Conservation (phyloP, 2,113 vertebrate genomes). For the Epinephelus cyanopodus region DNA sequence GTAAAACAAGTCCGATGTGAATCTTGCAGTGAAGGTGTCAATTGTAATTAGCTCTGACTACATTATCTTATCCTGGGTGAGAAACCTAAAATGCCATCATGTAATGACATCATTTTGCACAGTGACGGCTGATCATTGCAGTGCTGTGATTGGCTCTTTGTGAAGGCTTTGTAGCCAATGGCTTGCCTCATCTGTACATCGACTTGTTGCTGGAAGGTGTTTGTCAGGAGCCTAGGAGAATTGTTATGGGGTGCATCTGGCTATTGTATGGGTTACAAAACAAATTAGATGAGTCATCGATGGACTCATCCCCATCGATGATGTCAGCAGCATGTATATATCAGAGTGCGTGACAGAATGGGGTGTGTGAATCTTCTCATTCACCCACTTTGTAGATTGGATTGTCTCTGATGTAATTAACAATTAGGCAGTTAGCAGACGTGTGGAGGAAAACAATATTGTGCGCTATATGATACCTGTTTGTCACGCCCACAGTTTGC, state of each 20-base stretch:
- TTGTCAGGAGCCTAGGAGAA: constrained; percentile 16
- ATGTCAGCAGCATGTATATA: constrained; percentile 44
- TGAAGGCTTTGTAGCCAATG: constrained; percentile 49
- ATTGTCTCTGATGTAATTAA: constrained; percentile 12
- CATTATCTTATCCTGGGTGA: not conserved
- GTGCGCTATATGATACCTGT: not conserved
- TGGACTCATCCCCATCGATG: constrained; percentile 42
- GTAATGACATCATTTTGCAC: constrained; percentile 42
- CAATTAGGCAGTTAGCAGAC: constrained; percentile 1
- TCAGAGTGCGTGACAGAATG: not conserved
- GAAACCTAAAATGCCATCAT: constrained; percentile 6
- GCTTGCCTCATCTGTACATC: not conserved
- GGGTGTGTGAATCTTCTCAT: constrained; percentile 2
- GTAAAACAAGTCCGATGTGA: not conserved
- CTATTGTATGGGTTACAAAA: constrained; percentile 49
- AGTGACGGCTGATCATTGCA: constrained; percentile 6
- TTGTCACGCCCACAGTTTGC: constrained; percentile 10
- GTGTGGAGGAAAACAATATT: not conserved
- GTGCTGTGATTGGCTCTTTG: constrained; percentile 48
- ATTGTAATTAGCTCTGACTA: constrained; percentile 21
- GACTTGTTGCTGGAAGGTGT: constrained; percentile 74
- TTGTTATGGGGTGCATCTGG: constrained; percentile 19
- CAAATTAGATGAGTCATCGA: constrained; percentile 59
- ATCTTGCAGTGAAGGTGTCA: not conserved
- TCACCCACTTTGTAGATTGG: not conserved